A percentile compares a stretch with the other conserved stretches of the same genome.
Evolutionary conservation across 2,113 vertebrate species (phyloP).

Genomic region (Tychaedon coryphoeus): DNA sequence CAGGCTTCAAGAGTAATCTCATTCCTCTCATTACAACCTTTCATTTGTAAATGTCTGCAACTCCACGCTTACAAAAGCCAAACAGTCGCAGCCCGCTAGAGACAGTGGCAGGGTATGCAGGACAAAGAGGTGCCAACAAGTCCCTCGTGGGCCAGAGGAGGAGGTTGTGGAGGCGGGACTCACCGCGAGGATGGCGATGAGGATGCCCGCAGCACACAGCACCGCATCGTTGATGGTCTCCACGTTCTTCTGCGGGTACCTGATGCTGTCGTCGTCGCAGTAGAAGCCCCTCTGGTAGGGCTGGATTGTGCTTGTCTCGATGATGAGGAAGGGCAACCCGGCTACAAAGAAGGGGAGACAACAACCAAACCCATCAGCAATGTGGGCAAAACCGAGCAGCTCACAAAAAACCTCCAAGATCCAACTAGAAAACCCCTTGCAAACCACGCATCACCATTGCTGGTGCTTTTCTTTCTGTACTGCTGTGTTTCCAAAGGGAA

Average conservation of each 20-base stretch:
- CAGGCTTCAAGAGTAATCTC: background rate
- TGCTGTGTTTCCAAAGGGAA: background rate
- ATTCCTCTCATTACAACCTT: background rate
- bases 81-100: background rate
- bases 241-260: slow-evolving; percentile 90
- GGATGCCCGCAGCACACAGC: slow-evolving; percentile 92
- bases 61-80: background rate
- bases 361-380: background rate
- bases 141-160: background rate
- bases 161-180: slow-evolving; percentile 57
- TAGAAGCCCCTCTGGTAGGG: slow-evolving; percentile 94
- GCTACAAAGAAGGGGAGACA: slow-evolving; percentile 76
- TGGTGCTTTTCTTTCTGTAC: background rate
- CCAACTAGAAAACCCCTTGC: background rate
- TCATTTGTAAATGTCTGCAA: background rate
- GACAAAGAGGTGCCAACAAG: background rate
- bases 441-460: rapidly evolving
- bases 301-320: slow-evolving; percentile 95
- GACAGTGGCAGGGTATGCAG: rapidly evolving
- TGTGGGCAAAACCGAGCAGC: slow-evolving; percentile 11
- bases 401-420: background rate
- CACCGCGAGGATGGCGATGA: slow-evolving; percentile 94
- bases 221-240: slow-evolving; percentile 97
- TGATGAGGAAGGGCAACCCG: slow-evolving; percentile 97
- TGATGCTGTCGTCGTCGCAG: slow-evolving; percentile 94